Percentiles rank a stretch among this genome's conserved stretches.
Conservation (phyloP, 2,113 vertebrate species). For the Pteropus alecto region DNA sequence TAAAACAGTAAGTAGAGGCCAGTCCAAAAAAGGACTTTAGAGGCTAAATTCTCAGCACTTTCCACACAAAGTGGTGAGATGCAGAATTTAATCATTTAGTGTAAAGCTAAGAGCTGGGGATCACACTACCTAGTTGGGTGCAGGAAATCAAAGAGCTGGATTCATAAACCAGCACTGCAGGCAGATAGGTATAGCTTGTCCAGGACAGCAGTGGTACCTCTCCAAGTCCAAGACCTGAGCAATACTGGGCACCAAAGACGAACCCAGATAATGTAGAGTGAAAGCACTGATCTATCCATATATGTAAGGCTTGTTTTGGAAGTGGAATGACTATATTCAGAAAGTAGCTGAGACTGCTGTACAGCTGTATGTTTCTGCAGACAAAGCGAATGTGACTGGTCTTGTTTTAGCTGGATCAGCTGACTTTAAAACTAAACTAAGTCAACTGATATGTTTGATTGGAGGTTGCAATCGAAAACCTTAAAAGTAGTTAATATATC, state of each 20-base stretch:
- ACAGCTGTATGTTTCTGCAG: conserved; percentile 97
- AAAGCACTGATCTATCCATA: neutral
- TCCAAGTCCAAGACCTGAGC: neutral
- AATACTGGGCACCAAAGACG: neutral
- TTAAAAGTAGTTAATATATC: conserved; percentile 99
- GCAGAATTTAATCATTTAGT: neutral
- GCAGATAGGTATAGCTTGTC: neutral
- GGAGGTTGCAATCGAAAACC: conserved; percentile 99
- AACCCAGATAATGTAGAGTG: neutral
- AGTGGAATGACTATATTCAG: conserved; percentile 92
- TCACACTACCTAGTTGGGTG: neutral
- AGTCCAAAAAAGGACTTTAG: neutral
- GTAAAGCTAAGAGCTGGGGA: neutral
- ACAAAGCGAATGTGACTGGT: conserved; percentile 98
- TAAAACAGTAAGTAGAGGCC: neutral
- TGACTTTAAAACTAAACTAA: conserved; percentile 98
- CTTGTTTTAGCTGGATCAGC: conserved; percentile 97
- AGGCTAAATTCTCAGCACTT: neutral
- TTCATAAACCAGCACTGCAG: neutral
- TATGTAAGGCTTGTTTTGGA: neutral
- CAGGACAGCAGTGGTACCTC: neutral
- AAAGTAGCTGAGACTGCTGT: conserved; percentile 98
- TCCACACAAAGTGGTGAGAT: neutral
- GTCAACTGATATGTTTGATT: conserved; percentile 98
- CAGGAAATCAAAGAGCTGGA: neutral